Evolutionary conservation across 1,140 invertebrate genomes (phyloP), one percentile per base, ranked within the genome.

Genomic region (Zaprionus ornatus): DNA sequence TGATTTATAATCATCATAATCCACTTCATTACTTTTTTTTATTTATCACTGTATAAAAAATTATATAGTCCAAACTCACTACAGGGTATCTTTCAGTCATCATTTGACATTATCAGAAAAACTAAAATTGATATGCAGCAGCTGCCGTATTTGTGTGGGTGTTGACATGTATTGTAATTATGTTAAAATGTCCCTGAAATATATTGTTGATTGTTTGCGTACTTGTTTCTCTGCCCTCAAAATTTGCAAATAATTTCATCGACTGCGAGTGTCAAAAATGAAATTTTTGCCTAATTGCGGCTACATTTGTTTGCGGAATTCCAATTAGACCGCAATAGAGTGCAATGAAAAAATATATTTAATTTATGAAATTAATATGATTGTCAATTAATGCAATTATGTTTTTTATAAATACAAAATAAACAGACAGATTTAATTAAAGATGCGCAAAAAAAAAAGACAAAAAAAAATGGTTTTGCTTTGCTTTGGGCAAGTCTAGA

Each of bases 121-220:
- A 69, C 27, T 69, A 54, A 56, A 80, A 87, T 82, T 87, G 57
- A 86, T 78, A 80, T 71, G 68, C 61, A 50, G 45, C 45, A 23
- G 19, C 10, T 50, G 45, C 7, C 19, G 45, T 23, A 23, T 42
- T 27, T n/a, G 37, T 55, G 32, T 60, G 68, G 19, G 63, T 78
- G 54, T 62, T 76, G 66, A 57, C 35, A 60, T 74, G 72, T 71
- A 74, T 87, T 55, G 67, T 73, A 84, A 88, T 80, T 74, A 80
- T 65, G 73, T 80, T 87, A 75, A 88, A 87, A 84, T 75, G 77
- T 37, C 60, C 68, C 80, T 73, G 80, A 72, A 83, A 81, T 70
- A 55, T 63, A 70, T 74, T 67, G 52, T 32, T 69, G 65, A 84
- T 71, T 70, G 66, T 57, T 65, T 64, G 61, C 23, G 17, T n/a